Base-by-base conservation (phyloP, 2,888 invertebrate species). In the Parasteatoda lunata region DNA sequence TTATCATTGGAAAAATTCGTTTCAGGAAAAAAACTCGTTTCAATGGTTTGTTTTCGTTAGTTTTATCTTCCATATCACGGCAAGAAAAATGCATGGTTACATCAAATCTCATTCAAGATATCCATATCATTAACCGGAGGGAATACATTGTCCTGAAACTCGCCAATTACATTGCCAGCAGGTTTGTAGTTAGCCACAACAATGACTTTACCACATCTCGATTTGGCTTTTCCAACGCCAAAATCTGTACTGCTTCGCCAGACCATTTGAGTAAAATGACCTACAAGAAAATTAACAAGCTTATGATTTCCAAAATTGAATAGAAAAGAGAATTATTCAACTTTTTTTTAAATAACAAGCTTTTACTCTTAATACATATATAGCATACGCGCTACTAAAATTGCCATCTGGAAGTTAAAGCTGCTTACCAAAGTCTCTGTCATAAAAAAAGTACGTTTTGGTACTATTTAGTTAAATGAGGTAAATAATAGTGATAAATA, bases 231-330 rank as follows among this genome's bases (percentile, higher is more conserved):
- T 5, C 92, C 92, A 5, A 92, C 90, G 1, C 92, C 92, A 49
- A 92, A 90, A 82, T 92, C 91, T 83, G 90, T 90, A 72, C 91
- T 91, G 66, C 90, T 91, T 81, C 91, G 91, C 92, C 92, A 92
- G 11, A 92, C 91, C 83, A 92, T 90, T 88, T 92, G 92, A 4
- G 92, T 92, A 89, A 92, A 92, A 78, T 92, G 92, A 49, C 92
- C 92, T 91, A 88, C 9, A 47, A n/a, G 47, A 64, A 75, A 30
- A 52, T 30, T 30, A 30, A 30, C 30, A 30, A 30, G 30, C 30
- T 30, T 30, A 30, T 30, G 30, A 30, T 30, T 30, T 30, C 30
- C 30, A 30, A 30, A 30, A 30, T 30, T 30, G 2, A 2, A 30
- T 30, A 30, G 30, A 30, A 30, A 30, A 30, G 30, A 1, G 0